These are phyloP conservation scores for Turritopsis rubra DNA, from an alignment of 30 jellyfish, hydroid and myxozoan genomes.

Conservation along the genomic window DNA sequence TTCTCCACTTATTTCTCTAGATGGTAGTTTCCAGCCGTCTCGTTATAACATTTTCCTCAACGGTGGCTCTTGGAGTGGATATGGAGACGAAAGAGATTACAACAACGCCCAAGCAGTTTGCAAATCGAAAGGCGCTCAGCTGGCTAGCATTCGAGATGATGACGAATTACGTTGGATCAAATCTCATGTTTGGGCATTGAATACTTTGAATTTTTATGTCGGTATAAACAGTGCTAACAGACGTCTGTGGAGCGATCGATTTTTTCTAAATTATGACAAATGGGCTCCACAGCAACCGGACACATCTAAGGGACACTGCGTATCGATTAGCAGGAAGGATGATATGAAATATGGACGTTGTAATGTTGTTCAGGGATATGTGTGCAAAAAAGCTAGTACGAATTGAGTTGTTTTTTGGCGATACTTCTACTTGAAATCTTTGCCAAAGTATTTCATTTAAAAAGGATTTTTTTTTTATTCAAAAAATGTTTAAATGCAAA, in stretches of 20 bases:
- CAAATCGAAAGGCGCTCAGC: not conserved
- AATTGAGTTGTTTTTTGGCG: not conserved
- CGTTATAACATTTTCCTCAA: not conserved
- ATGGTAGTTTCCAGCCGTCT: not conserved
- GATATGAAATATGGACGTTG: not conserved
- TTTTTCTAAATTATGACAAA: not conserved
- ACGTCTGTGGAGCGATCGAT: not conserved
- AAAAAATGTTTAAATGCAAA: too few species aligned
- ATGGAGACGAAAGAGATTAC: not conserved
- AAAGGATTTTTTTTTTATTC: too few species aligned
- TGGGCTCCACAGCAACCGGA: slow-evolving; percentile 15
- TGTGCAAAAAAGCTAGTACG: slow-evolving; percentile 12
- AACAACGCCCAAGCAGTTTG: not conserved
- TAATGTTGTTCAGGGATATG: not conserved
- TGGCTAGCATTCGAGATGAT: slow-evolving; percentile 7
- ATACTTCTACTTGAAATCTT: not conserved
- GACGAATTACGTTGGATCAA: not conserved
- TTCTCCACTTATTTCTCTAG: not conserved
- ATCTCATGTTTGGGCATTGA: slow-evolving; percentile 3
- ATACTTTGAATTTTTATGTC: not conserved
- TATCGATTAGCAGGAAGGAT: not conserved
- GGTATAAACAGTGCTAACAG: not conserved
- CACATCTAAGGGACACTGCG: not conserved
- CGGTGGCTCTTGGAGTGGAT: slow-evolving; percentile 20
- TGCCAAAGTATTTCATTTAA: not conserved